Conservation (phyloP, 2,888 invertebrate species). For the Harpalus rubripes region DNA sequence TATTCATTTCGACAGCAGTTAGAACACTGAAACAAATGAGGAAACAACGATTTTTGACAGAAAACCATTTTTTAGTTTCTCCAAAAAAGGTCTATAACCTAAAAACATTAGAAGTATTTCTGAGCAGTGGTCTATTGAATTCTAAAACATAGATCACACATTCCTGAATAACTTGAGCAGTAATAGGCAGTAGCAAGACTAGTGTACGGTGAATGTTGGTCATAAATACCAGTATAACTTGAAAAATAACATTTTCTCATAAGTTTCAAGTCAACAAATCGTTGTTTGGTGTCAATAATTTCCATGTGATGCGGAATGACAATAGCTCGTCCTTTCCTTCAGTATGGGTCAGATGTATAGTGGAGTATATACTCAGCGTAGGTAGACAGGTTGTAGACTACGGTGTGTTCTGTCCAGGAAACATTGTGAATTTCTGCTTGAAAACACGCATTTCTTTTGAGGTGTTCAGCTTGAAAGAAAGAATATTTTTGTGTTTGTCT, state of each 20-base stretch:
- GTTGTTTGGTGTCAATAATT: slow-evolving; percentile 29
- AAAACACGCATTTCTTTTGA: slow-evolving; percentile 53
- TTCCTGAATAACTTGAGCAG: slow-evolving; percentile 52
- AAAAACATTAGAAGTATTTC: slow-evolving; percentile 57
- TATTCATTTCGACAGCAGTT: slow-evolving; percentile 4
- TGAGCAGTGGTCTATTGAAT: slow-evolving; percentile 39
- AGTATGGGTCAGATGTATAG: slow-evolving; percentile 25
- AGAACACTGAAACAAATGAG: slow-evolving; percentile 41
- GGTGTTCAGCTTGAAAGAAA: slow-evolving; percentile 44
- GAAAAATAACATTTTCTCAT: slow-evolving; percentile 25
- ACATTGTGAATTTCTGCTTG: slow-evolving; percentile 42
- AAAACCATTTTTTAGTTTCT: slow-evolving; percentile 55
- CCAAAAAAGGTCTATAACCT: slow-evolving; percentile 49
- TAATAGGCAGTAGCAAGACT: slow-evolving; percentile 41
- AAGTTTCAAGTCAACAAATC: slow-evolving; percentile 25
- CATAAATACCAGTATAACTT: slow-evolving; percentile 6
- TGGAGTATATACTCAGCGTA: slow-evolving; percentile 8
- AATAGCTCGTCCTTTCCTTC: slow-evolving; percentile 26
- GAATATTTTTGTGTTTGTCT: slow-evolving; percentile 42
- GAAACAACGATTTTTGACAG: slow-evolving; percentile 56
- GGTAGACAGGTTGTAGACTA: slow-evolving; percentile 31
- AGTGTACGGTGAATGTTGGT: slow-evolving; percentile 32
- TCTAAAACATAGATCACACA: slow-evolving; percentile 51
- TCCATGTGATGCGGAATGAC: slow-evolving; percentile 18
- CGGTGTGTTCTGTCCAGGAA: not conserved